These are phyloP conservation scores for Melanostigma gelatinosum DNA, from an alignment of 2,113 vertebrate species.

Conservation along the genomic window DNA sequence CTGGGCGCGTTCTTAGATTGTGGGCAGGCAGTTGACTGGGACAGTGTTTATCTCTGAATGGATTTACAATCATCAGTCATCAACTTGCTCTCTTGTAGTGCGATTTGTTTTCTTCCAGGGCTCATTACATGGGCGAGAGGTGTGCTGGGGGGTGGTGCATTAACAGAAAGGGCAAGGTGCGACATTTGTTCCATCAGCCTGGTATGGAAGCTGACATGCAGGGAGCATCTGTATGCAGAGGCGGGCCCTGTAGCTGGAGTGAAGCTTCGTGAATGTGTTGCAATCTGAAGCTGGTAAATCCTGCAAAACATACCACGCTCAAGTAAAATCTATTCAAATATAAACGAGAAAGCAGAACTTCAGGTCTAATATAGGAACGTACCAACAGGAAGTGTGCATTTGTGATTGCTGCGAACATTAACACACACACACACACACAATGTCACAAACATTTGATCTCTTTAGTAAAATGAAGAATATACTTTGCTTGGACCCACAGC, in stretches of 20 bases:
- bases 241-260: neutral
- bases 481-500: neutral
- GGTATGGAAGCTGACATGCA: slow-evolving; percentile 7
- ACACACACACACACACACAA: neutral
- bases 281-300: slow-evolving; percentile 28
- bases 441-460: neutral
- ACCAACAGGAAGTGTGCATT: neutral
- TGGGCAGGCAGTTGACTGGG: slow-evolving; percentile 52
- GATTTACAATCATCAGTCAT: slow-evolving; percentile 76
- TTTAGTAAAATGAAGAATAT: neutral
- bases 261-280: neutral
- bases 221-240: slow-evolving; percentile 34
- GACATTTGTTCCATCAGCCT: slow-evolving; percentile 23
- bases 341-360: neutral
- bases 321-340: neutral
- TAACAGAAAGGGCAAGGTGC: slow-evolving; percentile 10
- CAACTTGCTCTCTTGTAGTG: slow-evolving; percentile 54
- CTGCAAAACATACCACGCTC: slow-evolving; percentile 1
- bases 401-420: neutral
- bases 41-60: slow-evolving; percentile 51
- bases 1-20: slow-evolving; percentile 56
- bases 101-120: slow-evolving; percentile 63
- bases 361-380: neutral
- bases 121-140: slow-evolving; percentile 60
- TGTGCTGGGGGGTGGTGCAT: slow-evolving; percentile 26